Evolutionary conservation across 2,113 vertebrate species (phyloP), one percentile per base, ranked within the genome.

Genomic region (Tretioscincus oriximinensis): DNA sequence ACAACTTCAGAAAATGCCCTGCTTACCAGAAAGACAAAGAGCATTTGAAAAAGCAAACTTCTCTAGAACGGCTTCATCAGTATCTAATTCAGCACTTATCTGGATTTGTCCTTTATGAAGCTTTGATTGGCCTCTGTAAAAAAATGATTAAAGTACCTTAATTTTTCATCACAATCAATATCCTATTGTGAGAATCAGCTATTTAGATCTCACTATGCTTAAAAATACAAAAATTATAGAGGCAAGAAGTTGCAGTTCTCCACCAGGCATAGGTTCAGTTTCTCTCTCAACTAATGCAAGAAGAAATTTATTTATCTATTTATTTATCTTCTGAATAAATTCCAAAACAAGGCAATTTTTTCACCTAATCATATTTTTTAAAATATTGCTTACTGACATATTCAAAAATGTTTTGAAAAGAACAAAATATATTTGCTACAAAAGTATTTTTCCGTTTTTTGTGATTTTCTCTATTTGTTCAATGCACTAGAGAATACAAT

Each of bases 41-140:
- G 98, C 98, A 81, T 99, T 99, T 67, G 98, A 99, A 94, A 99
- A 99, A 4, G 98, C 98, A 91, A 98, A 99, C 86, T 99, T 99
- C 90, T 98, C 96, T 85, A 99, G 91, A 88, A 98, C 87, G 22
- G 94, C 88, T 65, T 98, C 96, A 35, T 97, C 93, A 29, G 86
- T 90, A 49, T 97, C 95, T 70, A 97, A 91, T 11, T 96, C 89
- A 12, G 93, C 93, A 89, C 96, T 97, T 88, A 99, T 91, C 31
- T 95, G 65, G 78, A 99, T 98, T 92, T 97, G 95, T 61, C 98
- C 98, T 51, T 92, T 95, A 82, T 97, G 95, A 31, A 99, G 97
- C 83, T 97, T 98, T 68, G 98, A 96, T 76, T 96, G 96, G 51
- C 97, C 98, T 80, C 98, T 99, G 85, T 81, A 68, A 89, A 88